These are phyloP conservation scores for Scaptodrosophila lebanonensis DNA, from an alignment of 1,140 invertebrate genomes.

Conservation along the genomic window DNA sequence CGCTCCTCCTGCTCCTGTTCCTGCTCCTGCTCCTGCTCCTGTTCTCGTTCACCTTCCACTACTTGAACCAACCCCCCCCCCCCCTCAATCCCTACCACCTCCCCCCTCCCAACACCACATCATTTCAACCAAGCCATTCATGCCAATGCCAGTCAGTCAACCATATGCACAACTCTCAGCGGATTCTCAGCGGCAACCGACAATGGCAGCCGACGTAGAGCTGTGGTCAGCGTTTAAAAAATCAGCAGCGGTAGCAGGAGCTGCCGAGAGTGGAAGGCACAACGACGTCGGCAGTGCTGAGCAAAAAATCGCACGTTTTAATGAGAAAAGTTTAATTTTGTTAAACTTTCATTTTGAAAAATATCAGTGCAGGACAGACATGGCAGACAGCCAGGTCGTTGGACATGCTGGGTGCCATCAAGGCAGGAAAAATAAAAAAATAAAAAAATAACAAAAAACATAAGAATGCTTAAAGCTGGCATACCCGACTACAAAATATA, in stretches of 20 bases:
- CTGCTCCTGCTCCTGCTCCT: too few relatives aligned
- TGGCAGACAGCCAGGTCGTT: neutral
- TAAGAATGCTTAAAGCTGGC: neutral
- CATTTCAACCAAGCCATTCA: conserved; percentile 5
- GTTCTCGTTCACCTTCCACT: too few relatives aligned
- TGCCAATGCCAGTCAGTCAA: conserved; percentile 37
- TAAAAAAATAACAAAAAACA: conserved; percentile 17
- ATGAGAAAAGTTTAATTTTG: conserved; percentile 77
- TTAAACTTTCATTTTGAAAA: conserved; percentile 76
- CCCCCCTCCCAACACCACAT: too few relatives aligned
- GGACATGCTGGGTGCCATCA: conserved; percentile 2
- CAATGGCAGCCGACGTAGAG: conserved; percentile 61
- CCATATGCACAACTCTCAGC: conserved; percentile 61
- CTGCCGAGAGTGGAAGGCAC: neutral
- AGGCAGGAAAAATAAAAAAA: conserved; percentile 7
- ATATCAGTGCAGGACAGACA: conserved; percentile 54
- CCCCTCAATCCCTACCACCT: too few relatives aligned
- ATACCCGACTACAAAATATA: too few relatives aligned
- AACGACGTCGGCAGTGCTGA: conserved; percentile 4
- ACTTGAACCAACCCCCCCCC: too few relatives aligned
- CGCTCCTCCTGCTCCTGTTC: too few relatives aligned
- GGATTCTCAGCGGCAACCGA: conserved; percentile 46
- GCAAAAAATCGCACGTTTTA: conserved; percentile 76
- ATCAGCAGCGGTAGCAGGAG: conserved; percentile 18
- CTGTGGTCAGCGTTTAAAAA: conserved; percentile 65